These are phyloP conservation scores for Polypedilum vanderplanki DNA, from an alignment of 1,140 invertebrate genomes.

Conservation along the genomic window DNA sequence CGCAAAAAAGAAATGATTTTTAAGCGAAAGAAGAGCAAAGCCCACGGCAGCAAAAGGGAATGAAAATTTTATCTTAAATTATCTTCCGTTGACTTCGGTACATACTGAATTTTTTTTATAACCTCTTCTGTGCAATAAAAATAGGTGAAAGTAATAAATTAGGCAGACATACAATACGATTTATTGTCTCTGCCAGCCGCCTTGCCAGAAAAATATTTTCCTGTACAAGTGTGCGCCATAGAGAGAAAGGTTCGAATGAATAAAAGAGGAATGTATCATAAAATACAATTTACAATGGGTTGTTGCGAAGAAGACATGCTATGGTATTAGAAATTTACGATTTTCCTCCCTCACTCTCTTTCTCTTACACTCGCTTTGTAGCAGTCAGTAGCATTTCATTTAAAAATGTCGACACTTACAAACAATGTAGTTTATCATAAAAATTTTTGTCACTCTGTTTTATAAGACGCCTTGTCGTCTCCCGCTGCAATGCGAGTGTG, in stretches of 20 bases:
- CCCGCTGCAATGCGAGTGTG: no score
- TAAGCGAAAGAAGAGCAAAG: not conserved
- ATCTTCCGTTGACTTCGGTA: not conserved
- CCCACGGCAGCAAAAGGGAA: not conserved
- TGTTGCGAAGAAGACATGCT: not conserved
- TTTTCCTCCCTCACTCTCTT: not conserved
- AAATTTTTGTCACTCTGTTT: no score
- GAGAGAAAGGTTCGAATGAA: not conserved
- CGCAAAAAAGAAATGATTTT: not conserved
- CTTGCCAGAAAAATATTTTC: not conserved
- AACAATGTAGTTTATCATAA: not conserved
- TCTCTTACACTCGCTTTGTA: not conserved
- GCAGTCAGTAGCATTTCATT: not conserved
- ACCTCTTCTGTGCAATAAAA: not conserved
- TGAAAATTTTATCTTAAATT: slow-evolving; percentile 8
- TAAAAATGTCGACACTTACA: not conserved
- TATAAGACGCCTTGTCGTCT: no score
- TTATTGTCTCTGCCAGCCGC: slow-evolving; percentile 9
- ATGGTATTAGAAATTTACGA: not conserved
- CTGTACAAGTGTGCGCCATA: not conserved
- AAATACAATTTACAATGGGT: slow-evolving; percentile 23
- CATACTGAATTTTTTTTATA: not conserved
- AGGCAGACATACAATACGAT: slow-evolving; percentile 26
- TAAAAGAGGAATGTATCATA: not conserved
- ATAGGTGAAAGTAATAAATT: slow-evolving; percentile 27